Conservation (phyloP, 2,888 invertebrate species). For the Acleris holmiana region DNA sequence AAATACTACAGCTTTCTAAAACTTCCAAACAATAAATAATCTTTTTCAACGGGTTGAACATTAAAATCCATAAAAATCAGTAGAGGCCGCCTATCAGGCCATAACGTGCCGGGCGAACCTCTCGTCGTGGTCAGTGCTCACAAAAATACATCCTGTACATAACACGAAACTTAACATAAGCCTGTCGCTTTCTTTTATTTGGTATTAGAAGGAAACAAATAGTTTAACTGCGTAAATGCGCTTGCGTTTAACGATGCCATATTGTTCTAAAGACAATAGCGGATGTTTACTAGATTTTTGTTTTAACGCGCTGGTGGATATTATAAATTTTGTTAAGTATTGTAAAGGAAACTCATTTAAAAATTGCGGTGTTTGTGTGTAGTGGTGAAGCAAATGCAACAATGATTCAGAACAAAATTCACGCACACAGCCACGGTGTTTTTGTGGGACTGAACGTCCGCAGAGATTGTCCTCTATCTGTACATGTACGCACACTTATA, state of each 20-base stretch:
- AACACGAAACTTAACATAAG: neutral
- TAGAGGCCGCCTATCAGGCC: slow-evolving; percentile 11
- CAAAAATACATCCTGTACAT: neutral
- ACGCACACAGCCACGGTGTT: no score
- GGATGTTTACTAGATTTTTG: slow-evolving; percentile 6
- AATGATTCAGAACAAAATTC: no score
- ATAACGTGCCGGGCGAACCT: slow-evolving; percentile 4
- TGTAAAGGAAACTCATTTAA: neutral
- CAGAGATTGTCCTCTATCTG: no score
- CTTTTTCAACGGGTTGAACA: neutral
- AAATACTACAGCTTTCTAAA: neutral
- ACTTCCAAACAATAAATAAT: neutral
- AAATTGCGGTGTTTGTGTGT: neutral
- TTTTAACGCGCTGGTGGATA: slow-evolving; percentile 1
- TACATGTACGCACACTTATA: no score
- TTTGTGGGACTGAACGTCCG: no score
- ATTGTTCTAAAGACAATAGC: slow-evolving; percentile 12
- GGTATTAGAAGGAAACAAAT: neutral
- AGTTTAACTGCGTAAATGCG: neutral
- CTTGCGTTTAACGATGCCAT: neutral
- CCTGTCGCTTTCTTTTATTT: neutral
- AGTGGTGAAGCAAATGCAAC: no score
- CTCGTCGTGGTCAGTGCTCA: slow-evolving; percentile 10
- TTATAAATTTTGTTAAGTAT: slow-evolving; percentile 3
- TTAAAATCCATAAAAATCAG: slow-evolving; percentile 3